These are phyloP conservation scores for Penaeus vannamei DNA, from an alignment of 1,140 invertebrate species.

Conservation along the genomic window DNA sequence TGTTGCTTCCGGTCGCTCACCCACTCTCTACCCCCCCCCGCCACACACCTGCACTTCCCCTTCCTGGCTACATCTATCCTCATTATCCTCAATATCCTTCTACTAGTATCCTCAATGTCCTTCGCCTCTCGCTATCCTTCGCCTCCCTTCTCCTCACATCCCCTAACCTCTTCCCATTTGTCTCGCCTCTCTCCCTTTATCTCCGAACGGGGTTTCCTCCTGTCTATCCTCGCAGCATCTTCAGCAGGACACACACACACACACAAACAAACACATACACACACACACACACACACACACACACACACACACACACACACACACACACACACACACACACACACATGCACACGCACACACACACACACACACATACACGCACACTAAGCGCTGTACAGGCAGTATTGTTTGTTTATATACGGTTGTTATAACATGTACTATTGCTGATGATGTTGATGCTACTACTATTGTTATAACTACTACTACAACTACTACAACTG, in stretches of 20 bases:
- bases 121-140: neutral
- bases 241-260: neutral
- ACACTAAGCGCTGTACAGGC: neutral
- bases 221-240: neutral
- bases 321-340: slow-evolving; percentile 11
- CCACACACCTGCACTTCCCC: neutral
- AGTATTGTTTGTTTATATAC: too few relatives aligned
- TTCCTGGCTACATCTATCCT: neutral
- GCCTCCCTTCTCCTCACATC: too few relatives aligned
- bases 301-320: slow-evolving; percentile 16
- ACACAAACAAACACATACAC: slow-evolving; percentile 1
- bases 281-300: slow-evolving; percentile 13
- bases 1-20: neutral
- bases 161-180: neutral
- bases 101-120: neutral
- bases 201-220: neutral
- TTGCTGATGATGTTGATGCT: too few relatives aligned
- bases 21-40: neutral
- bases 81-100: neutral
- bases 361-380: neutral
- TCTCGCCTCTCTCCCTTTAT: neutral
- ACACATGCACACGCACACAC: neutral
- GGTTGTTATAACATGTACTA: too few relatives aligned
- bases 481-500: too few relatives aligned
- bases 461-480: too few relatives aligned